Evolutionary conservation across 2,888 invertebrate species (phyloP).

Genomic region (Doris montereyensis): DNA sequence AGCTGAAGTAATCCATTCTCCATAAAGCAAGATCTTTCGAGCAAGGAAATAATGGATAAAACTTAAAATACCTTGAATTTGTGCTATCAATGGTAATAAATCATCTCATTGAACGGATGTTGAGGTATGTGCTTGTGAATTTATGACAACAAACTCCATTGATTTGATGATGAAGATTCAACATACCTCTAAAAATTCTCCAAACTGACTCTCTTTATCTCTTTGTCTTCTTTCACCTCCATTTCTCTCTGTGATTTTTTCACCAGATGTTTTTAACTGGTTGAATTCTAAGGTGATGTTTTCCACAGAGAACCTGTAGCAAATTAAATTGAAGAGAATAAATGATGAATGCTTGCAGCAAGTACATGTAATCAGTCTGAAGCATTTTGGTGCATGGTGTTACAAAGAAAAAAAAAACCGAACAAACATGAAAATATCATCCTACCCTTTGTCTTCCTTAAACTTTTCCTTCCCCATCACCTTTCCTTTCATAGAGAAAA

Average conservation of each 20-base stretch:
- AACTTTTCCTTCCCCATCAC: background rate
- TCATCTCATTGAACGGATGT: no score
- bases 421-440: background rate
- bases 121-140: no score
- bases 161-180: background rate
- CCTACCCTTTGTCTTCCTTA: background rate
- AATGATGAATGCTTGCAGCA: no score
- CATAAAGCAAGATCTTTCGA: no score
- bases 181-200: conserved; percentile 84
- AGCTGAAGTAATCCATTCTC: no score
- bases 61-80: no score
- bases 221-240: background rate
- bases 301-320: conserved; percentile 86
- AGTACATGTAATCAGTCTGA: background rate
- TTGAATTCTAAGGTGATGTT: conserved; percentile 91
- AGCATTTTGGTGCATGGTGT: background rate
- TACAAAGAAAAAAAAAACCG: background rate
- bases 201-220: conserved; percentile 82
- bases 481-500: no score
- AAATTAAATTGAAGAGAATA: no score
- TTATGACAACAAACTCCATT: background rate
- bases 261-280: conserved; percentile 84
- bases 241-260: conserved; percentile 76
- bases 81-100: no score
- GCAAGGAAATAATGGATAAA: no score